Evolutionary conservation across 2,113 vertebrate species (phyloP).

Genomic region (Indicator maculatus): DNA sequence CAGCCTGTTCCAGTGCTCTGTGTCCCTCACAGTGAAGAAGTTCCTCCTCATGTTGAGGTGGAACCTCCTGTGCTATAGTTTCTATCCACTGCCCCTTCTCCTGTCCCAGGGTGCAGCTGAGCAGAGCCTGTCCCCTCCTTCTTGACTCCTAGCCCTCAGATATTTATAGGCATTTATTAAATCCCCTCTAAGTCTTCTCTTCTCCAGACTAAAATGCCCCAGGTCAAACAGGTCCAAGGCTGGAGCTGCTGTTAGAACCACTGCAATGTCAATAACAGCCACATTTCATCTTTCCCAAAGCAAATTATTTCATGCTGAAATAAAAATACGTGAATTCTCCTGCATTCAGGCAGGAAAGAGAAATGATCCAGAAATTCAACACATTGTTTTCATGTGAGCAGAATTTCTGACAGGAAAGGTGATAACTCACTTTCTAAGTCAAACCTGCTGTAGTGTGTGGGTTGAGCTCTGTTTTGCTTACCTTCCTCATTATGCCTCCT

Average conservation of each 20-base stretch:
- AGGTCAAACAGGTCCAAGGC: neutral
- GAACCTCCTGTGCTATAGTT: too few species aligned
- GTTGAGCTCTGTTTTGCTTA: constrained; percentile 40
- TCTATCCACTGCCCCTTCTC: too few species aligned
- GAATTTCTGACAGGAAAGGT: constrained; percentile 42
- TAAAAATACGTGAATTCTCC: neutral
- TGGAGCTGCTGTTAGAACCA: neutral
- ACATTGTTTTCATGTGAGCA: neutral
- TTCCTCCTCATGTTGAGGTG: too few species aligned
- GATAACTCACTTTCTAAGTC: constrained; percentile 40
- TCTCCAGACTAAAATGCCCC: too few species aligned
- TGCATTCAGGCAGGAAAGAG: neutral
- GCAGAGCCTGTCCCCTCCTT: too few species aligned
- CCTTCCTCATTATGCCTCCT: constrained; percentile 34
- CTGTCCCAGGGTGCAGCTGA: too few species aligned
- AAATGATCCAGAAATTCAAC: neutral
- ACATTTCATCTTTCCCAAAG: neutral
- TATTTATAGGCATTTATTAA: too few species aligned
- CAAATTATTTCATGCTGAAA: neutral
- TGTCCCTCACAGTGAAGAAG: too few species aligned
- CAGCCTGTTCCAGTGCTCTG: too few species aligned
- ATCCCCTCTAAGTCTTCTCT: too few species aligned
- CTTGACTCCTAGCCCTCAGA: too few species aligned
- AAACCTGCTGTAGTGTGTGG: neutral
- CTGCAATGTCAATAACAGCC: neutral